Evolutionary conservation across 2,888 invertebrate species (phyloP).

Genomic region (Nemoura dubitans): DNA sequence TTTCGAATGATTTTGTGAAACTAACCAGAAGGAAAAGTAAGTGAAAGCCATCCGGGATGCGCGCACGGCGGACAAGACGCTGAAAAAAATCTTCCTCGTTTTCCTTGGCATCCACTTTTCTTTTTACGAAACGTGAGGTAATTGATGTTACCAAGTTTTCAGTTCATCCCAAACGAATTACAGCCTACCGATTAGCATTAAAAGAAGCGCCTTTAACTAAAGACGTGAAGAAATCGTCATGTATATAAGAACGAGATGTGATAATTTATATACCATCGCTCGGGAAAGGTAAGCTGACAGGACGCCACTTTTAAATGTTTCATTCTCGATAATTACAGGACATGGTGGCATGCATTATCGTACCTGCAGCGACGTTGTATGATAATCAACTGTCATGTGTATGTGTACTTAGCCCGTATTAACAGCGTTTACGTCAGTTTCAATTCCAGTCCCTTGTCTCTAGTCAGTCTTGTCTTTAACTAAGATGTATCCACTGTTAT

Average conservation of each 20-base stretch:
- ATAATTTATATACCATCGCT: background rate
- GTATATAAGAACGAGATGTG: background rate
- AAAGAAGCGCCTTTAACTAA: no score
- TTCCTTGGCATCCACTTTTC: background rate
- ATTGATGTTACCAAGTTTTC: background rate
- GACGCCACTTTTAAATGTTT: background rate
- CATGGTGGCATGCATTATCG: background rate
- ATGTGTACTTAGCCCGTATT: background rate
- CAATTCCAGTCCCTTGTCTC: background rate
- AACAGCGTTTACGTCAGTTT: slow-evolving; percentile 4
- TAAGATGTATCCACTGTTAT: no score
- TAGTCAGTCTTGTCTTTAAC: background rate
- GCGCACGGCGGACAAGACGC: background rate
- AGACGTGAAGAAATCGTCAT: background rate
- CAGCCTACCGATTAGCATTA: background rate
- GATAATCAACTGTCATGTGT: background rate
- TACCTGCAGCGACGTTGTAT: background rate
- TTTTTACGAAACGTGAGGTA: background rate
- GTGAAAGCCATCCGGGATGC: background rate
- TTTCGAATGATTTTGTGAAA: background rate
- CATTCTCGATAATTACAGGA: background rate
- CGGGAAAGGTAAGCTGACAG: background rate
- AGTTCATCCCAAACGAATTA: background rate
- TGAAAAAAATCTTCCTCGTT: background rate
- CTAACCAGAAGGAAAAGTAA: background rate